These are phyloP conservation scores for Heterotis niloticus DNA, from an alignment of 2,113 vertebrate species.

Conservation along the genomic window DNA sequence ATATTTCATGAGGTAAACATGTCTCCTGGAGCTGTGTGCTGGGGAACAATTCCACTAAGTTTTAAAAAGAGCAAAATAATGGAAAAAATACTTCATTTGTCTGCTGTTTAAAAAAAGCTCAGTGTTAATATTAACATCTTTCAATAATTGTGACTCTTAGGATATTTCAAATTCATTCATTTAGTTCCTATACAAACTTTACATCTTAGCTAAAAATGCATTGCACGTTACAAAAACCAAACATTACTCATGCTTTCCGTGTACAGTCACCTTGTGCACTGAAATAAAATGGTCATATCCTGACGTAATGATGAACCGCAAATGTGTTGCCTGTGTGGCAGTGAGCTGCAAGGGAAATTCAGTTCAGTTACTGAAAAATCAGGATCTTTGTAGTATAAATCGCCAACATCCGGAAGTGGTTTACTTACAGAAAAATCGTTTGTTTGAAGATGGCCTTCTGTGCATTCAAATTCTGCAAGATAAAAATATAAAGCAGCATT, in stretches of 20 bases:
- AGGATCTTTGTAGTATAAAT: no score
- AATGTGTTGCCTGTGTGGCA: conserved; percentile 69
- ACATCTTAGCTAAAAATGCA: neutral
- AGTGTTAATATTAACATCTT: no score
- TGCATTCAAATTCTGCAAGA: conserved; percentile 75
- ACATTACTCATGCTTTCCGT: conserved; percentile 51
- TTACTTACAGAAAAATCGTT: conserved; percentile 81
- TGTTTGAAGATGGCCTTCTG: conserved; percentile 80
- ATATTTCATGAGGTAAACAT: no score
- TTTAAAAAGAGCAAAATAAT: no score
- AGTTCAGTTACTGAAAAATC: neutral
- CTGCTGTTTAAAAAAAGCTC: no score
- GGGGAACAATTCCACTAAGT: no score
- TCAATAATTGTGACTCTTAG: no score
- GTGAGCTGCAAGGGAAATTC: conserved; percentile 65
- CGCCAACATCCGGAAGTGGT: neutral
- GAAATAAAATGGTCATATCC: conserved; percentile 89
- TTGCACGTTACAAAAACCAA: neutral
- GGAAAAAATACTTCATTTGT: no score
- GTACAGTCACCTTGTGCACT: conserved; percentile 77
- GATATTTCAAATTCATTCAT: neutral
- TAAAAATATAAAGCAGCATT: conserved; percentile 23
- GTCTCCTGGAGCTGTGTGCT: no score
- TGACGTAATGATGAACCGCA: conserved; percentile 82
- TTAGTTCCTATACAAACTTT: neutral